These are phyloP conservation scores for Dendronephthya gigantea DNA, from an alignment of 64 coral and sea anemone species.

Conservation along the genomic window DNA sequence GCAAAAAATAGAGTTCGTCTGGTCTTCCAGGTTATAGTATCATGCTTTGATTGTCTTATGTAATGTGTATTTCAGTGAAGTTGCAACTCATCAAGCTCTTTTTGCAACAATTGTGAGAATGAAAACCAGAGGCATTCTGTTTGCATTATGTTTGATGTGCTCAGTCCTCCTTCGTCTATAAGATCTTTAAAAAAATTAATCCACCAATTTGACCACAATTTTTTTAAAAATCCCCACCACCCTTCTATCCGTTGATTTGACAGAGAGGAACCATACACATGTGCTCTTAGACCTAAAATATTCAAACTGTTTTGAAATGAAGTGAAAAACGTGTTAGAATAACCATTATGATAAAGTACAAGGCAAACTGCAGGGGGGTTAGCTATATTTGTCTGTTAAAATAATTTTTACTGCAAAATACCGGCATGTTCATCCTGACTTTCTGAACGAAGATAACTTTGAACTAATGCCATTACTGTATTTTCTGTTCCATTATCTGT, in stretches of 20 bases:
- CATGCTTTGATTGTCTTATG: neutral
- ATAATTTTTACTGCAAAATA: too few species aligned
- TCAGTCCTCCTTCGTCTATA: neutral
- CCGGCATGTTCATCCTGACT: too few species aligned
- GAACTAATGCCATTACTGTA: too few species aligned
- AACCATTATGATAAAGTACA: too few species aligned
- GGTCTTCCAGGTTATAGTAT: neutral
- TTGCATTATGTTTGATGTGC: neutral
- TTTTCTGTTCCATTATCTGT: too few species aligned
- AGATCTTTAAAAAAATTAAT: neutral
- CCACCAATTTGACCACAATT: constrained; percentile 8
- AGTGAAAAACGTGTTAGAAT: too few species aligned
- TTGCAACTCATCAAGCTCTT: neutral
- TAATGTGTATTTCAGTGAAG: neutral
- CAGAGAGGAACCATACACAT: neutral
- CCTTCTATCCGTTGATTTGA: constrained; percentile 2
- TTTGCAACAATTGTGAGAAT: neutral
- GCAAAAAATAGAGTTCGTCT: neutral
- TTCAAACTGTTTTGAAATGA: neutral
- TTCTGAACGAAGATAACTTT: too few species aligned
- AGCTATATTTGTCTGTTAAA: too few species aligned
- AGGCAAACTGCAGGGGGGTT: too few species aligned
- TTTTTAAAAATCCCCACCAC: neutral
- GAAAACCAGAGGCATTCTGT: neutral
- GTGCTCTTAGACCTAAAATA: neutral